Evolutionary conservation across 2,888 invertebrate genomes (phyloP), one percentile per base, ranked within the genome.

Genomic region (Thelaira solivaga): DNA sequence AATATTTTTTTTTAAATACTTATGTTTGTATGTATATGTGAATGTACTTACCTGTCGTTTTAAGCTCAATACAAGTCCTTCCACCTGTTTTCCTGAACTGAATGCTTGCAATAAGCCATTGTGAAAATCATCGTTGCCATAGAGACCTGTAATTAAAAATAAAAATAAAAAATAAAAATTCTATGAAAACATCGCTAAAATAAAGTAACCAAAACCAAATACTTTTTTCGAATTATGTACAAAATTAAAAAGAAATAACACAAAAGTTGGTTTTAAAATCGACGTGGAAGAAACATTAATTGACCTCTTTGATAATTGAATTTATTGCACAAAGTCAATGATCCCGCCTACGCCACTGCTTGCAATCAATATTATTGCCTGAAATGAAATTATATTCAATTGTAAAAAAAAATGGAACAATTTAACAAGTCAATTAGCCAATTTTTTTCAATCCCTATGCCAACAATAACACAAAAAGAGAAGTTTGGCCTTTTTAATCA

Each of bases 121-220:
- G 91, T 97, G 97, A 59, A 97, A 93, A 88, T 97, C 96, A 88
- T 97, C 97, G 91, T 97, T 98, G 80, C 97, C 97, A 90, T 97
- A 98, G 79, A 98, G 93, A 73, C 92, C 89, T 89, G 82, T n/a
- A 72, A 59, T 64, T 62, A 47, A 73, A 57, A 55, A 39, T 36
- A 43, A 47, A 57, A 36, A 55, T n/a, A 29, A 7, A 49, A 34
- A 22, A n/a, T n/a, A n/a, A n/a, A n/a, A n/a, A n/a, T n/a, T 62
- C 31, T 43, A 69, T 69, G 43, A 13, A 62, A 39, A 49, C 39
- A 53, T 22, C 16, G n/a, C 8, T 34, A 31, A 62, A 55, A 45
- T 36, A 59, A 34, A 18, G n/a, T n/a, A 36, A 57, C 36, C 1
- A 36, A 29, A 41, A 41, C 49, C 57, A 29, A 16, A 29, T 29